Evolutionary conservation across 1,140 invertebrate species (phyloP).

Genomic region (Platyura marginata): DNA sequence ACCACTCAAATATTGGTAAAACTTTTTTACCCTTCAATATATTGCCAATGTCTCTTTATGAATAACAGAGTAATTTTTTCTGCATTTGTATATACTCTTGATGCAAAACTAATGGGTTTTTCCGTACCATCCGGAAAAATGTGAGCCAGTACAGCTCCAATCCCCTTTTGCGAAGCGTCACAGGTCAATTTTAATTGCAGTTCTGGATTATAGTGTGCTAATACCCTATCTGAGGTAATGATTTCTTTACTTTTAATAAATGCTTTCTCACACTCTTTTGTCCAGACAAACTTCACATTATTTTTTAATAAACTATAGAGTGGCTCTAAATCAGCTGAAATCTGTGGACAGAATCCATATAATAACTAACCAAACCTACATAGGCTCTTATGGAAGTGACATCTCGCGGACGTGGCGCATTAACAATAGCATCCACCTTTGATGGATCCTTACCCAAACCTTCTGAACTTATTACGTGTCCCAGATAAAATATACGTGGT

Average conservation of each 20-base stretch:
- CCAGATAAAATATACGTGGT: slow-evolving; percentile 15
- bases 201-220: background rate
- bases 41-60: slow-evolving; percentile 31
- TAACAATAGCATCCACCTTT: slow-evolving; percentile 9
- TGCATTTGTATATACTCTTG: slow-evolving; percentile 18
- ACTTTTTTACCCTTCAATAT: slow-evolving; percentile 25
- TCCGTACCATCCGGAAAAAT: slow-evolving; percentile 2
- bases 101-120: slow-evolving; percentile 20
- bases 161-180: background rate
- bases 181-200: background rate
- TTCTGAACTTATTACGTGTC: slow-evolving; percentile 14
- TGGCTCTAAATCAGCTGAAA: background rate
- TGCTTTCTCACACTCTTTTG: background rate
- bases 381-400: background rate
- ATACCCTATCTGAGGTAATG: background rate
- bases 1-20: slow-evolving; percentile 4
- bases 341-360: background rate
- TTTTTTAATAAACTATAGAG: background rate
- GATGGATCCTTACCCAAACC: slow-evolving; percentile 9
- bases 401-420: slow-evolving; percentile 9
- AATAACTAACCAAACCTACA: background rate
- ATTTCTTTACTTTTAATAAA: background rate
- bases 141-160: background rate
- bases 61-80: slow-evolving; percentile 24
- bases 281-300: background rate